phyloP scores from a whole-genome alignment of 1,140 invertebrate genomes.

The Pseudomyrmex dendroicus region DNA sequence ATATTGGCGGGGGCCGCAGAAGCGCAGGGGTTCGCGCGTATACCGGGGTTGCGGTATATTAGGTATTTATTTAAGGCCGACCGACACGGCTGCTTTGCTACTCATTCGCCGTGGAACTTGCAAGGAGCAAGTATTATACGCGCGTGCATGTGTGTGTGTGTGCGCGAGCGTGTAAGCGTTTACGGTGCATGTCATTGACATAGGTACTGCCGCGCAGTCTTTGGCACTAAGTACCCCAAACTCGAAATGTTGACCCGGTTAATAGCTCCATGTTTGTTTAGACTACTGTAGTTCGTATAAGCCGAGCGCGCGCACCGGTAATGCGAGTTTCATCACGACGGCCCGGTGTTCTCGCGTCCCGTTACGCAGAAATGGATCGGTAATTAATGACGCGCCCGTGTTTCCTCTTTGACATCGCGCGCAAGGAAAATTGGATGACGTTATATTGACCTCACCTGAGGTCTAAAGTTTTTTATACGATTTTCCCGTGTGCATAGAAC shows the following conservation, averaged over 20 bases:
- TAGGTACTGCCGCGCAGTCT: conserved; percentile 66
- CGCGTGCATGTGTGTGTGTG: neutral
- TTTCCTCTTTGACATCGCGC: neutral
- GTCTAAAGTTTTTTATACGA: too few relatives aligned
- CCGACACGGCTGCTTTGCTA: conserved; percentile 70
- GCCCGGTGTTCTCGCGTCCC: neutral
- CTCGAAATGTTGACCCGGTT: conserved; percentile 80
- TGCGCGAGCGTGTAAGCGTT: conserved; percentile 4
- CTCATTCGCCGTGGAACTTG: conserved; percentile 66
- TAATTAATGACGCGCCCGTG: conserved; percentile 48
- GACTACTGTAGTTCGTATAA: conserved; percentile 80
- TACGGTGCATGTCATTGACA: conserved; percentile 45
- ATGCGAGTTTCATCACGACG: conserved; percentile 56
- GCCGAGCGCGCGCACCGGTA: conserved; percentile 64
- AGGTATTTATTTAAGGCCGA: conserved; percentile 79
- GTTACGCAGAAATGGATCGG: conserved; percentile 48
- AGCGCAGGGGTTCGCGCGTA: conserved; percentile 1
- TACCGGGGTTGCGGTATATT: conserved; percentile 63
- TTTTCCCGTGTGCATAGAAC: too few relatives aligned
- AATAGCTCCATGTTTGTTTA: conserved; percentile 82
- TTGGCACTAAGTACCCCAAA: conserved; percentile 74
- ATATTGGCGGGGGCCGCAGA: conserved; percentile 71
- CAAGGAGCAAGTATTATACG: neutral
- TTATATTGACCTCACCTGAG: too few relatives aligned
- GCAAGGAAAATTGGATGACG: conserved; percentile 21